Evolutionary conservation across 1,140 invertebrate genomes (phyloP), one percentile per base, ranked within the genome.

Genomic region (Drosophila setifemur): DNA sequence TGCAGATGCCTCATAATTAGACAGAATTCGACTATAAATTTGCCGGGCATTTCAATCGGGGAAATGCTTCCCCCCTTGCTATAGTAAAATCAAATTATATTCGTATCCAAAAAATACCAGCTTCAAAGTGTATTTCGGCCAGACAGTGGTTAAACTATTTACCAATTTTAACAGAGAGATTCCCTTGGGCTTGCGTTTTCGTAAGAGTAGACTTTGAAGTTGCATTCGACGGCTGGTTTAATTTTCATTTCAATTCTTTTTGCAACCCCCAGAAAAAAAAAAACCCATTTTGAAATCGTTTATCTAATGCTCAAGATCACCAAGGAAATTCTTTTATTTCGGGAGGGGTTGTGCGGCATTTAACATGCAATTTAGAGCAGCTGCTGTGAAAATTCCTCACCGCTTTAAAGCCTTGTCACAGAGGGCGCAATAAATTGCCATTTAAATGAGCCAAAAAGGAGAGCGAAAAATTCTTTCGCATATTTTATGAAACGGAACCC

Each of bases 361-460:
- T 81, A 81, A 71, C 72, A 81, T 82, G 77, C 77, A 81, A 81
- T 81, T 81, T 81, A 53, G 48, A 67, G 77, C 77, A 81, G 77
- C 77, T 81, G 77, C 77, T 76, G 67, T 54, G 69, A 82, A 81
- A 82, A 81, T 81, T 74, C 77, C 50, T 18, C 28, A 31, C 50
- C 14, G 29, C 26, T 64, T 66, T 49, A 66, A 66, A 40, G 44
- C 25, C 37, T 49, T 43, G 50, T 68, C 63, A 18, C 67, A 28
- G n/a, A n/a, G 68, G 55, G 29, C 55, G 48, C 55, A 72, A 75
- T 82, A 81, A 82, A 81, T 81, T 81, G 77, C 72, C 77, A 81
- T 82, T 82, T 81, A 82, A 81, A 81, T 81, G 77, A 81, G 77
- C 72, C 76, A 81, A 71, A 81, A 81, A 79, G 79, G 75, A 73